These are phyloP conservation scores for Sphaerodactylus townsendi DNA, from an alignment of 2,113 vertebrate genomes.

Conservation along the genomic window DNA sequence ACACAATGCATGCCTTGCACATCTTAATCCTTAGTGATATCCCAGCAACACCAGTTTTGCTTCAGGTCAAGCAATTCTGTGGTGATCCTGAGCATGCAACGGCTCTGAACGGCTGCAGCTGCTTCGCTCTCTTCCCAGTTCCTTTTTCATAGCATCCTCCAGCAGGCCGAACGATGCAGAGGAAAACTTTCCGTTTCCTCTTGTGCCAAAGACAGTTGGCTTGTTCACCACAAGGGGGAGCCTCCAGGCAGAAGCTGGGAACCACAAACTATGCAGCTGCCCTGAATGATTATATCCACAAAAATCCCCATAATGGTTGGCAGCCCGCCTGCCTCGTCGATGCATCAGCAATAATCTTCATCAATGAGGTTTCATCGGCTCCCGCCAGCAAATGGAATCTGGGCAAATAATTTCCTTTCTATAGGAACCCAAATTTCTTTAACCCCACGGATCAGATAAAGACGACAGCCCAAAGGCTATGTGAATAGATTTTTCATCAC, in stretches of 20 bases:
- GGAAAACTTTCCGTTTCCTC: neutral
- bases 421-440: neutral
- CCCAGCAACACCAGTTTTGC: too few species aligned
- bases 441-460: neutral
- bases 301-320: constrained; percentile 9
- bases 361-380: neutral
- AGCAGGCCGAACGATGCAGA: too few species aligned
- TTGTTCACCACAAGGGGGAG: constrained; percentile 2
- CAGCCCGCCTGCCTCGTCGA: neutral
- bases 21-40: too few species aligned
- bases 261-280: neutral
- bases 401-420: neutral
- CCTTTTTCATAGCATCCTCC: neutral
- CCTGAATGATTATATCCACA: neutral
- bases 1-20: too few species aligned
- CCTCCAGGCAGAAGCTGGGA: neutral
- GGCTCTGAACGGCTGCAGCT: too few species aligned
- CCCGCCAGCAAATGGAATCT: neutral
- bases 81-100: too few species aligned
- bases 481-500: too few species aligned
- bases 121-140: neutral
- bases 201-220: neutral
- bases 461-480: neutral
- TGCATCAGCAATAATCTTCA: neutral
- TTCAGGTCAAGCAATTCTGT: too few species aligned